phyloP scores from a whole-genome alignment of 2,888 invertebrate genomes.

The Tipula helvola region DNA sequence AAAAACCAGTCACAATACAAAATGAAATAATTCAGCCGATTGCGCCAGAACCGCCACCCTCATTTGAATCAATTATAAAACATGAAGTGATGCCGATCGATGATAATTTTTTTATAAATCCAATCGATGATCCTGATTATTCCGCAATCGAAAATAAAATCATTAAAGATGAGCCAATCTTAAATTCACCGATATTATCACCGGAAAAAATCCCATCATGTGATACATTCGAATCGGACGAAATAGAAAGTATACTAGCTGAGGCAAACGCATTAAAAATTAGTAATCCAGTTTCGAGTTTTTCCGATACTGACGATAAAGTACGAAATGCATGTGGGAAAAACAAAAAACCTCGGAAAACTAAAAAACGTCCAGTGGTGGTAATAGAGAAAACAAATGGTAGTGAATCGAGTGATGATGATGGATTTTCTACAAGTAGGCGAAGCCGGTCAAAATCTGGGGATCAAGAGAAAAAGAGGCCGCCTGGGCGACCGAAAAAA shows the following conservation, averaged over 20 bases:
- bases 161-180: slow-evolving; percentile 8
- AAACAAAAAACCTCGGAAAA: slow-evolving; percentile 19
- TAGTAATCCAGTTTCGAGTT: slow-evolving; percentile 15
- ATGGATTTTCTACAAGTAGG: slow-evolving; percentile 19
- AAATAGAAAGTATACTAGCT: slow-evolving; percentile 41
- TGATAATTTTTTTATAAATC: slow-evolving; percentile 18
- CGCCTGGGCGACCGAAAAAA: slow-evolving; percentile 35
- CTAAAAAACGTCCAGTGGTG: slow-evolving; percentile 12
- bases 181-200: slow-evolving; percentile 20
- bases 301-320: slow-evolving; percentile 21
- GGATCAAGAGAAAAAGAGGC: slow-evolving; percentile 27
- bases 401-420: slow-evolving; percentile 30
- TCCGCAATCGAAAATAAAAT: not conserved
- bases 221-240: slow-evolving; percentile 12
- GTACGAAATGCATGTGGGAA: slow-evolving; percentile 20
- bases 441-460: slow-evolving; percentile 17
- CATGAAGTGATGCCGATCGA: slow-evolving; percentile 24
- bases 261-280: slow-evolving; percentile 34
- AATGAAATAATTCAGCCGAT: slow-evolving; percentile 13
- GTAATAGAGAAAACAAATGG: slow-evolving; percentile 22
- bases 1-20: slow-evolving; percentile 12
- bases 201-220: slow-evolving; percentile 19
- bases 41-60: not conserved
- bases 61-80: slow-evolving; percentile 17
- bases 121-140: not conserved